Conservation (phyloP, 2,888 invertebrate genomes). For the Mythimna pallens region DNA sequence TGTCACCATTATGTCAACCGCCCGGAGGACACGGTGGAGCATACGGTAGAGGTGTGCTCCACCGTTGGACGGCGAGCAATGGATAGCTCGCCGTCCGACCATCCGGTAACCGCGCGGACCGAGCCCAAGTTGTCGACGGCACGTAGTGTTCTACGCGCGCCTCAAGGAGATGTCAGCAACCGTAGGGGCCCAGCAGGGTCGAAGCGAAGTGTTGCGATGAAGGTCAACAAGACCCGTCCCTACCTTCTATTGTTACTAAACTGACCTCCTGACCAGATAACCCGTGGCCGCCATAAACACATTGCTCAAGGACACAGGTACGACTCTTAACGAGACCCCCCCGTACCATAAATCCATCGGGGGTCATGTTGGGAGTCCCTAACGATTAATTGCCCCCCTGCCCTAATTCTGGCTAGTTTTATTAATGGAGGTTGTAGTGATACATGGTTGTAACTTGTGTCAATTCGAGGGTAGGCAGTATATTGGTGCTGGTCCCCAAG, state of each 20-base stretch:
- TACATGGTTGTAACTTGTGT: slow-evolving; percentile 36
- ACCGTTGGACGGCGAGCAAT: no score
- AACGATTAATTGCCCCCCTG: slow-evolving; percentile 51
- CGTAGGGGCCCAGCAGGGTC: no score
- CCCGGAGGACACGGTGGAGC: no score
- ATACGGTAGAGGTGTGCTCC: no score
- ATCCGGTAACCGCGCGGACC: no score
- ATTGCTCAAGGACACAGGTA: slow-evolving; percentile 30
- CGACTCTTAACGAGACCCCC: slow-evolving; percentile 36
- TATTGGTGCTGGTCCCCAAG: background rate
- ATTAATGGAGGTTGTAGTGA: slow-evolving; percentile 32
- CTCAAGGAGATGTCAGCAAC: no score
- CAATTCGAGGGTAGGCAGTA: slow-evolving; percentile 9
- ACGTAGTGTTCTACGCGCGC: no score
- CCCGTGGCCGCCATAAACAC: slow-evolving; percentile 39
- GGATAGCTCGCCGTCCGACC: no score
- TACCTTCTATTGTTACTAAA: slow-evolving; percentile 21
- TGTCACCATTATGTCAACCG: no score
- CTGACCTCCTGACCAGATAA: slow-evolving; percentile 17
- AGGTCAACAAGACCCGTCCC: background rate
- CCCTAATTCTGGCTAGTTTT: slow-evolving; percentile 47
- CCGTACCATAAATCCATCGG: slow-evolving; percentile 43
- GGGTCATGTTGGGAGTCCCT: slow-evolving; percentile 4
- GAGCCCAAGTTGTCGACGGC: no score
- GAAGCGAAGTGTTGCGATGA: no score